Evolutionary conservation across 2,797 vertebrate species (phyloP).

Genomic region (Malurus splendens): DNA sequence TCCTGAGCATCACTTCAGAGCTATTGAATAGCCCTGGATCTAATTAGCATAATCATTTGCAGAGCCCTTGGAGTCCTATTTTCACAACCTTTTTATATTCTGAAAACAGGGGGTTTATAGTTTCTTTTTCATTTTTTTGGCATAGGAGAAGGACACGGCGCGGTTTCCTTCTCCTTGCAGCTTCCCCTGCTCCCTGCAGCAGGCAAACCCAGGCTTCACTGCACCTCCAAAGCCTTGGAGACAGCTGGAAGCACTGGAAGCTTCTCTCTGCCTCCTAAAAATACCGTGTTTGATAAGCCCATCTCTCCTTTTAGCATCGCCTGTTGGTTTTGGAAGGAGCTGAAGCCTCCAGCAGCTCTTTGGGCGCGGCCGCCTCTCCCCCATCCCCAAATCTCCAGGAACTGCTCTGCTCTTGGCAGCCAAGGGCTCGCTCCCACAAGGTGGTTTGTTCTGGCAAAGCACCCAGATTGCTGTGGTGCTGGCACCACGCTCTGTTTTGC

Average conservation of each 20-base stretch:
- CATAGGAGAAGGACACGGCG: slow-evolving; percentile 3
- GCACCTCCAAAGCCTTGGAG: neutral
- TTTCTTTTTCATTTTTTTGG: slow-evolving; percentile 45
- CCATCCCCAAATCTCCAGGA: neutral
- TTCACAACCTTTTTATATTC: slow-evolving; percentile 46
- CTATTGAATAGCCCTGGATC: slow-evolving; percentile 40
- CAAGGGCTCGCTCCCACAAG: neutral
- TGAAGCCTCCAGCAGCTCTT: neutral
- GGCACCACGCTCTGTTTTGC: neutral
- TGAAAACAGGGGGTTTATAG: slow-evolving; percentile 56
- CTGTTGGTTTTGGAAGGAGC: neutral
- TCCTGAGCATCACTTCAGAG: slow-evolving; percentile 49
- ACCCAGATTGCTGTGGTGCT: neutral
- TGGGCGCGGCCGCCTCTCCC: neutral
- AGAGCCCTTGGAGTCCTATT: slow-evolving; percentile 47
- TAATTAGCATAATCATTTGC: slow-evolving; percentile 60
- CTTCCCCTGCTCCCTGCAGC: neutral
- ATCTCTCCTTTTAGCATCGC: rapidly evolving
- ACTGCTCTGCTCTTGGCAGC: slow-evolving; percentile 24
- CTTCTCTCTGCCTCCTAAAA: neutral
- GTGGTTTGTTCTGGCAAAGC: slow-evolving; percentile 29
- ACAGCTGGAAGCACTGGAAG: neutral
- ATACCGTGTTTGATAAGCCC: rapidly evolving
- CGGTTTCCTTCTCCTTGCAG: neutral
- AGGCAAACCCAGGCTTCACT: neutral